Percentiles rank a stretch among this genome's conserved stretches.
Evolutionary conservation across 1,140 invertebrate genomes (phyloP).

Genomic region (Aethina tumida): DNA sequence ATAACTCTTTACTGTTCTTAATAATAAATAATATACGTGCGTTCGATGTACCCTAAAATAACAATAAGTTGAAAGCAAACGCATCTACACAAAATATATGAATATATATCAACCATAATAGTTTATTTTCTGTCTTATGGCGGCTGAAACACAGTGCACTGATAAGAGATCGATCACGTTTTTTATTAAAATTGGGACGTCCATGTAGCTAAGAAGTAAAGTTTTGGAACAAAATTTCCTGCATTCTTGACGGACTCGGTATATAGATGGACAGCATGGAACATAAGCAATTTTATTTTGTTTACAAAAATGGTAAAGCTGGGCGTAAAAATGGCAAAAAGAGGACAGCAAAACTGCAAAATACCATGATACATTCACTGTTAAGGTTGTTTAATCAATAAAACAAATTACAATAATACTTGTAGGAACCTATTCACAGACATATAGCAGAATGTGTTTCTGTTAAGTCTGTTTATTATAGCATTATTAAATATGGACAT

Average conservation of each 20-base stretch:
- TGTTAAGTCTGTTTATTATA: too few species aligned
- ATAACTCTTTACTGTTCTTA: constrained; percentile 26
- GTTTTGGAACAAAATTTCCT: constrained; percentile 15
- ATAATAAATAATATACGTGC: constrained; percentile 30
- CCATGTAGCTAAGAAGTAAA: constrained; percentile 15
- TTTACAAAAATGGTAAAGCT: constrained; percentile 22
- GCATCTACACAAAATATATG: constrained; percentile 35
- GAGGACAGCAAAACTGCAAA: constrained; percentile 16
- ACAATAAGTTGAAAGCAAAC: constrained; percentile 33
- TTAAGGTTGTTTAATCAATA: too few species aligned
- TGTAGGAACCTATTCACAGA: too few species aligned
- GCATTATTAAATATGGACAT: too few species aligned
- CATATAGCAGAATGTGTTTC: too few species aligned
- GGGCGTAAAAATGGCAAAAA: constrained; percentile 20
- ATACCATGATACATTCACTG: constrained; percentile 13
- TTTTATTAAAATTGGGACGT: constrained; percentile 27
- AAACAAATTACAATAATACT: too few species aligned
- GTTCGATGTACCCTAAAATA: constrained; percentile 36
- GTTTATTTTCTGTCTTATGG: constrained; percentile 21
- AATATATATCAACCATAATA: constrained; percentile 28
- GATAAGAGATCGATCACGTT: constrained; percentile 24
- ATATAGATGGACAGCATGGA: constrained; percentile 31
- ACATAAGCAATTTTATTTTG: constrained; percentile 30
- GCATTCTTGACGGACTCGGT: constrained; percentile 24
- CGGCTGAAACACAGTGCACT: constrained; percentile 26